These are phyloP conservation scores for Coregonus sp. DNA, from an alignment of 2,797 vertebrate species.

Conservation along the genomic window DNA sequence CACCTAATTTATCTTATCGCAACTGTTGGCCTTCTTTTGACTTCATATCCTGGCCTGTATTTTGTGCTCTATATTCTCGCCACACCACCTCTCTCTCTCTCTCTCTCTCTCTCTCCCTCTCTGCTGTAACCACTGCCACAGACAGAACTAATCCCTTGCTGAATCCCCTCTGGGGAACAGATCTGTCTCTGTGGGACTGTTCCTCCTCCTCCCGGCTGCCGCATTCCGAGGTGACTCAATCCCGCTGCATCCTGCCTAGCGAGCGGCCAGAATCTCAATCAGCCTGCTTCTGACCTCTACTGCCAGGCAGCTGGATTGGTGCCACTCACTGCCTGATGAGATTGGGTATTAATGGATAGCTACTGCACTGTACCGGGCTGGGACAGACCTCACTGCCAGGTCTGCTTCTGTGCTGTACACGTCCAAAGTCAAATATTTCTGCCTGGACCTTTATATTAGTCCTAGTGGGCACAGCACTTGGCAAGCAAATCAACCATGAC, in stretches of 20 bases:
- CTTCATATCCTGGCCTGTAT: neutral
- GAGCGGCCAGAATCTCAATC: conserved; percentile 67
- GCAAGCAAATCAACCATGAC: conserved; percentile 32
- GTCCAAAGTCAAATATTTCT: neutral
- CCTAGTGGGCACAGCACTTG: neutral
- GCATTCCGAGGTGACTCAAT: neutral
- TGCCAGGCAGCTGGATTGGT: neutral
- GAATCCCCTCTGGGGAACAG: conserved; percentile 37
- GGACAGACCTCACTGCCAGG: neutral
- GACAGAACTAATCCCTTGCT: conserved; percentile 35
- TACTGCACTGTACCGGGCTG: neutral
- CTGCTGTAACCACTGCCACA: neutral
- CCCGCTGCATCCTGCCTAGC: conserved; percentile 43
- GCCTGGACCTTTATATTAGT: neutral
- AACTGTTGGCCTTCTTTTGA: neutral
- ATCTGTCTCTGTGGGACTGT: conserved; percentile 30
- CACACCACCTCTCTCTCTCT: neutral
- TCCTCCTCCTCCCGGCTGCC: conserved; percentile 20
- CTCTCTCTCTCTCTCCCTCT: neutral
- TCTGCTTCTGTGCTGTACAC: neutral
- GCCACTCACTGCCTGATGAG: neutral
- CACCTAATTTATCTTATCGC: neutral
- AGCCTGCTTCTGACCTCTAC: conserved; percentile 29
- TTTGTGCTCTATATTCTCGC: neutral
- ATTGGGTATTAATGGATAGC: neutral